Conservation (phyloP, 2,888 invertebrate species). For the Xylocampa areola region DNA sequence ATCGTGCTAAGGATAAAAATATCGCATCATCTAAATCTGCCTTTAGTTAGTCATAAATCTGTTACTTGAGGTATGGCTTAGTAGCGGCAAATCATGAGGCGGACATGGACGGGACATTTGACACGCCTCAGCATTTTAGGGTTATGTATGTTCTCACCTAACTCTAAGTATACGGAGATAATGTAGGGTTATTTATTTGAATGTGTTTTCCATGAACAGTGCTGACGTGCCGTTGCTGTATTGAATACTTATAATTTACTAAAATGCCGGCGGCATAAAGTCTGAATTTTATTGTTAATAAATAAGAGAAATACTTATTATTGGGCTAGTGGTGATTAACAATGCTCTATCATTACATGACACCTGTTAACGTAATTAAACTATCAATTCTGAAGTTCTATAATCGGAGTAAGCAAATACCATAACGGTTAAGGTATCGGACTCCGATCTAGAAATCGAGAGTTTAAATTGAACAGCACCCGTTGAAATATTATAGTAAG, state of each 20-base stretch:
- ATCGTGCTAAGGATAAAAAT: too few species aligned
- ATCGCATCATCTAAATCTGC: too few species aligned
- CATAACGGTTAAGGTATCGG: too few species aligned
- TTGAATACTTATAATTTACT: conserved; percentile 22
- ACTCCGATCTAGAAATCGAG: too few species aligned
- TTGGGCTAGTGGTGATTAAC: too few species aligned
- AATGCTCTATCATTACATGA: too few species aligned
- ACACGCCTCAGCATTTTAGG: conserved; percentile 36
- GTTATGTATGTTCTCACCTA: conserved; percentile 34
- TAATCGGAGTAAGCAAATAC: too few species aligned
- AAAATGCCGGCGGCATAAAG: conserved; percentile 5
- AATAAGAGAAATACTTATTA: too few species aligned
- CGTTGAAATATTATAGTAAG: too few species aligned
- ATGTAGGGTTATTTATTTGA: conserved; percentile 34
- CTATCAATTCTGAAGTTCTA: too few species aligned
- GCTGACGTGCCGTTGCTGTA: conserved; percentile 24
- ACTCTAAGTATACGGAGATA: conserved; percentile 6
- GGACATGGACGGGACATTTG: conserved; percentile 21
- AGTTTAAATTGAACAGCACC: too few species aligned
- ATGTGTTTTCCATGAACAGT: conserved; percentile 20
- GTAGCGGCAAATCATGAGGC: conserved; percentile 32
- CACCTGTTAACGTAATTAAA: too few species aligned
- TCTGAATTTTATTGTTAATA: background rate
- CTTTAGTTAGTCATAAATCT: conserved; percentile 55
- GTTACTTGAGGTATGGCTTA: conserved; percentile 61